Evolutionary conservation across 2,797 vertebrate genomes (phyloP).

Genomic region (Gymnodraco acuticeps): DNA sequence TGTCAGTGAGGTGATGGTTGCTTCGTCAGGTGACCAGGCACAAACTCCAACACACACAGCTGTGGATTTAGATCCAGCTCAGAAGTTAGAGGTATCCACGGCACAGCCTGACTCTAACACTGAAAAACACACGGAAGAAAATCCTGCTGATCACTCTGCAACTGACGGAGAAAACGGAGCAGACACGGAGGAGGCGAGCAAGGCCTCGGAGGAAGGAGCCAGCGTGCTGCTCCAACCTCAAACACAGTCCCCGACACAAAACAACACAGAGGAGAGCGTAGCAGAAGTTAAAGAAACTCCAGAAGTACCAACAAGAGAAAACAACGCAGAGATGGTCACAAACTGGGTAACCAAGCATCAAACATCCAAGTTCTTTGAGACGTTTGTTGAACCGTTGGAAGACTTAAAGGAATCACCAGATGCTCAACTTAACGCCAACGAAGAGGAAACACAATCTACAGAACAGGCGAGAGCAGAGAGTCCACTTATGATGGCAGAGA

Average conservation of each 20-base stretch:
- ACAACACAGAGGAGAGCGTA: constrained; percentile 1
- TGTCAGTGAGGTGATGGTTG: neutral
- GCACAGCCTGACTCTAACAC: neutral
- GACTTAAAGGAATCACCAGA: constrained; percentile 63
- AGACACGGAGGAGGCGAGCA: constrained; percentile 66
- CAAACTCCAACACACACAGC: neutral
- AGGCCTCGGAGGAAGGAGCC: constrained; percentile 71
- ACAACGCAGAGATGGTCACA: constrained; percentile 78
- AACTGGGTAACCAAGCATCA: constrained; percentile 84
- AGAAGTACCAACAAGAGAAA: constrained; percentile 56
- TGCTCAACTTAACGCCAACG: neutral
- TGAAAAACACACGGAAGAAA: constrained; percentile 11
- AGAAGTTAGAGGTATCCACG: neutral
- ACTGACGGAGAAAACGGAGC: constrained; percentile 50
- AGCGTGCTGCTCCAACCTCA: constrained; percentile 71
- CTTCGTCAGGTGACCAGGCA: constrained; percentile 18
- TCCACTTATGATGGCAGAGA: constrained; percentile 18
- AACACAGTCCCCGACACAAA: constrained; percentile 30
- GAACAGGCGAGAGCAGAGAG: constrained; percentile 45
- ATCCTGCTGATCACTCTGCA: constrained; percentile 15
- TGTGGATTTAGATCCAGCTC: constrained; percentile 8
- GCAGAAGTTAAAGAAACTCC: constrained; percentile 33
- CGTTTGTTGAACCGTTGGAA: constrained; percentile 82
- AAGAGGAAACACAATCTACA: neutral
- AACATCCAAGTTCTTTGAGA: constrained; percentile 81